A percentile compares a stretch with the other conserved stretches of the same genome.
Conservation (phyloP, 2,888 invertebrate genomes). For the Danaus chrysippus region DNA sequence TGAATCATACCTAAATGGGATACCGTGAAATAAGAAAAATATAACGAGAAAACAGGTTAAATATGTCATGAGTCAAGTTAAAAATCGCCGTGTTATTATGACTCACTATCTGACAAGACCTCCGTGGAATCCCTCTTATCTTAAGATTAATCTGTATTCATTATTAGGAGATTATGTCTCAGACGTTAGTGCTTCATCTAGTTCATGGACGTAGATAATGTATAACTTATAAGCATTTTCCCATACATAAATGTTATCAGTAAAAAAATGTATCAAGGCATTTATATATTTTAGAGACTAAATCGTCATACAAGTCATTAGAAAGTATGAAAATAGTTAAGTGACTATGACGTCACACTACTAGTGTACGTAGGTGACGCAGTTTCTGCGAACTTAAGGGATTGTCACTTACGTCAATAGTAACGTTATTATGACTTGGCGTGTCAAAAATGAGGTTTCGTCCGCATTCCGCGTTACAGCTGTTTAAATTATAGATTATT, state of each 20-base stretch:
- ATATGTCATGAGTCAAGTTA: conserved; percentile 44
- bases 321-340: neutral
- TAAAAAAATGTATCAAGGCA: neutral
- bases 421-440: too few relatives aligned
- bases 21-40: conserved; percentile 33
- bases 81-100: conserved; percentile 45
- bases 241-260: neutral
- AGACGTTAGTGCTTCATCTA: neutral
- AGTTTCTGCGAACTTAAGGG: neutral
- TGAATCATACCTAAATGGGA: conserved; percentile 7
- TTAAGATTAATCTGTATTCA: conserved; percentile 14
- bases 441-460: too few relatives aligned
- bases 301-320: neutral
- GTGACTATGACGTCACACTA: conserved; percentile 11
- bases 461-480: too few relatives aligned
- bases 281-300: neutral
- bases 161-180: neutral
- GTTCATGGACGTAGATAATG: neutral
- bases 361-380: conserved; percentile 12
- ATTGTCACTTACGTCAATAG: neutral
- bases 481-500: too few relatives aligned
- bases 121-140: conserved; percentile 43
- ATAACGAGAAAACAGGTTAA: conserved; percentile 28
- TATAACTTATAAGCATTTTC: neutral
- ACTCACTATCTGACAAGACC: conserved; percentile 54